Evolutionary conservation across 2,888 invertebrate genomes (phyloP).

Genomic region (Ptilodon capucinus): DNA sequence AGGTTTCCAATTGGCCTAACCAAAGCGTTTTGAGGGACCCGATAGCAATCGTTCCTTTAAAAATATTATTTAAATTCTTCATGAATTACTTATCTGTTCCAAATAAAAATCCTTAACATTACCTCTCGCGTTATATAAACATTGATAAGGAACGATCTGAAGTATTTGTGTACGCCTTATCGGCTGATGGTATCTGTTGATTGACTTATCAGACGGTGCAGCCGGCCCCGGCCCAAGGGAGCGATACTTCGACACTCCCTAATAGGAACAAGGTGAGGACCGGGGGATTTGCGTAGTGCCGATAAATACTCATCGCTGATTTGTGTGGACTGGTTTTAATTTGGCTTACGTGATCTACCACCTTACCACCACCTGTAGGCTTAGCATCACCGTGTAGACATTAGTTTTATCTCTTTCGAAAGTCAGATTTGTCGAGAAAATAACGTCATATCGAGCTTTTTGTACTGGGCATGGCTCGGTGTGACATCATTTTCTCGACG

Average conservation of each 20-base stretch:
- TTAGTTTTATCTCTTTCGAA: no score
- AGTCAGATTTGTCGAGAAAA: no score
- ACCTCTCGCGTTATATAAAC: not conserved
- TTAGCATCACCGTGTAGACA: no score
- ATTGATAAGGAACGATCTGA: conserved; percentile 7
- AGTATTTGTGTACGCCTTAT: conserved; percentile 26
- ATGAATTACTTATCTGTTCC: no score
- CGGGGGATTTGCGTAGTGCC: not conserved
- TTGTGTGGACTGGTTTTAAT: not conserved
- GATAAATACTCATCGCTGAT: not conserved
- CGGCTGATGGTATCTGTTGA: conserved; percentile 31
- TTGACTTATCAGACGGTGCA: conserved; percentile 36
- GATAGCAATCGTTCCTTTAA: no score
- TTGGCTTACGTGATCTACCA: not conserved
- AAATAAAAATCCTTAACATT: not conserved
- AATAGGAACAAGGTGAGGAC: conserved; percentile 1
- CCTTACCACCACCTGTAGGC: no score
- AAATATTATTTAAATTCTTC: no score
- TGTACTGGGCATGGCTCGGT: no score
- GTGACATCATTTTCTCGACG: no score
- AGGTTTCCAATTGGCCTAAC: no score
- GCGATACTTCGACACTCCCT: conserved; percentile 2
- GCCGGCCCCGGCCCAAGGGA: not conserved
- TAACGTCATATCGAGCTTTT: not conserved
- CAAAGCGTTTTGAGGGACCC: no score